These are phyloP conservation scores for Mionectes olivaceus DNA, from an alignment of 2,797 vertebrate species.

Conservation along the genomic window DNA sequence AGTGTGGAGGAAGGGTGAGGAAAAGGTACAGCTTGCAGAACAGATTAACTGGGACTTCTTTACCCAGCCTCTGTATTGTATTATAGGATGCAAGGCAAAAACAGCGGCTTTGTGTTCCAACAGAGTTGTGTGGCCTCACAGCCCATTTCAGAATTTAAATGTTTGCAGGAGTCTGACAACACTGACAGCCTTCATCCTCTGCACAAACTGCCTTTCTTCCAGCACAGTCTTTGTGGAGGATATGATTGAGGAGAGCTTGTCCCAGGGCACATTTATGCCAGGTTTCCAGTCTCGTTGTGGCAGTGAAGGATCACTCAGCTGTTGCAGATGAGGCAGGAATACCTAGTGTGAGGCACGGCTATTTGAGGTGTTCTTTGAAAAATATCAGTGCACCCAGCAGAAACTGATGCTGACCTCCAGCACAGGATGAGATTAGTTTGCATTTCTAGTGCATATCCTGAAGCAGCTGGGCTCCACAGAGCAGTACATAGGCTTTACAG, in stretches of 20 bases:
- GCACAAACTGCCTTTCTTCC: conserved; percentile 63
- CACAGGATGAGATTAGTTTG: conserved; percentile 40
- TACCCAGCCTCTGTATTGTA: not conserved
- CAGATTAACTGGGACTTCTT: not conserved
- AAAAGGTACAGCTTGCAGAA: not conserved
- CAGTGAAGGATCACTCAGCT: conserved; percentile 72
- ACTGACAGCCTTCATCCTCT: conserved; percentile 36
- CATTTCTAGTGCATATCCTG: conserved; percentile 31
- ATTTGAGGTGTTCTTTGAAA: conserved; percentile 53
- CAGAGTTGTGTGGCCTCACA: conserved; percentile 43
- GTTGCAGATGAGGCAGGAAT: conserved; percentile 71
- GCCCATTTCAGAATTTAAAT: conserved; percentile 55
- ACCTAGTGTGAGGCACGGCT: not conserved
- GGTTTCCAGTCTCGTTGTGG: conserved; percentile 64
- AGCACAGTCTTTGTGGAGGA: conserved; percentile 57
- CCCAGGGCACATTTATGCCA: conserved; percentile 54
- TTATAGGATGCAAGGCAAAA: not conserved
- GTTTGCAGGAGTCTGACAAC: conserved; percentile 64
- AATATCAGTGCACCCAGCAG: not conserved
- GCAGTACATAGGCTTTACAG: not conserved
- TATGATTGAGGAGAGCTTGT: conserved; percentile 73
- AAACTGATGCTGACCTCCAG: conserved; percentile 63
- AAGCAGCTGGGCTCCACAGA: conserved; percentile 15
- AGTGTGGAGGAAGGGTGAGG: accelerated
- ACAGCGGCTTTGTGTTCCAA: not conserved